Conservation (phyloP, 2,113 vertebrate genomes). For the Neogale vison region DNA sequence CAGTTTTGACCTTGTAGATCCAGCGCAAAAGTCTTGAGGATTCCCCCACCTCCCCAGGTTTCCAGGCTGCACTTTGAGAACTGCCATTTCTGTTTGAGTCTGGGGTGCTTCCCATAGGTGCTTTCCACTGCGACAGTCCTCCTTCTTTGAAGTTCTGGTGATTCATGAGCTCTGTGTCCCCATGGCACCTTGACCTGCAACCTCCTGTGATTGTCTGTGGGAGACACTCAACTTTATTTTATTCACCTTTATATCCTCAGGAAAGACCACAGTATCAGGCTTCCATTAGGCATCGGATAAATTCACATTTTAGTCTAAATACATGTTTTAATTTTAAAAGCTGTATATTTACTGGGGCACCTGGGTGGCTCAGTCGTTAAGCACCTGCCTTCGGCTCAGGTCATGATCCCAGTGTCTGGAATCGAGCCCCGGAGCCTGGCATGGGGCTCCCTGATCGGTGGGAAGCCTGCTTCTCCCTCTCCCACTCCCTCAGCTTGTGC, state of each 20-base stretch:
- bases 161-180: not conserved
- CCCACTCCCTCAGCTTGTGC: no score
- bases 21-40: not conserved
- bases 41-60: no score
- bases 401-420: no score
- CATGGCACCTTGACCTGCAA: no score
- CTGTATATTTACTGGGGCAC: no score
- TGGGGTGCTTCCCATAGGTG: not conserved
- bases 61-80: not conserved
- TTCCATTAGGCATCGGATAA: not conserved
- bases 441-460: no score
- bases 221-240: not conserved
- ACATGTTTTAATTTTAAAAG: slow-evolving; percentile 45
- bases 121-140: not conserved
- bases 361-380: no score
- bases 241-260: not conserved
- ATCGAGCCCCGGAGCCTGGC: no score
- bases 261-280: not conserved
- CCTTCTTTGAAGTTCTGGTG: not conserved
- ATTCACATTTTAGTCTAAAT: not conserved
- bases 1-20: not conserved
- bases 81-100: not conserved
- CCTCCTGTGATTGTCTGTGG: not conserved
- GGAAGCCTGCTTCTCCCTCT: no score
- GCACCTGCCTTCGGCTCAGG: no score